Percentiles rank a stretch among this genome's conserved stretches.
These are phyloP conservation scores for Cinclus cinclus DNA, from an alignment of 2,113 vertebrate species.

Conservation along the genomic window DNA sequence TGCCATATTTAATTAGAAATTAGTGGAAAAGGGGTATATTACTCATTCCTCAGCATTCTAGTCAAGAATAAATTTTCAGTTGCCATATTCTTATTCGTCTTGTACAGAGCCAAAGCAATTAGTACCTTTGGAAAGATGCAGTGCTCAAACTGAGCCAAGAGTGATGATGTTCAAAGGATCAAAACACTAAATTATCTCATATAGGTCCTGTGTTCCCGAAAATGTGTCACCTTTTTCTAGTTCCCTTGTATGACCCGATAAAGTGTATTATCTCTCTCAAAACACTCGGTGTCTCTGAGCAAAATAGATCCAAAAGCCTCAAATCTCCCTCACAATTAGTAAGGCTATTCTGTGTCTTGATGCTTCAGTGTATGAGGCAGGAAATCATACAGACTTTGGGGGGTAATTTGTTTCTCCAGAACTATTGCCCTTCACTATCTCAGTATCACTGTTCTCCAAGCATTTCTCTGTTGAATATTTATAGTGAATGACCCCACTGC, in stretches of 20 bases:
- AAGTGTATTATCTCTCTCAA: background rate
- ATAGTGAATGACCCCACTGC: background rate
- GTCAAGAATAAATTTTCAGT: constrained; percentile 8
- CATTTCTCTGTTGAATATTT: background rate
- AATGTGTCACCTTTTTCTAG: background rate
- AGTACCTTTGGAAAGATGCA: constrained; percentile 45
- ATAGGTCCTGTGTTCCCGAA: constrained; percentile 3
- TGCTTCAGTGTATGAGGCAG: background rate
- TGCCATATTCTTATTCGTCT: constrained; percentile 12
- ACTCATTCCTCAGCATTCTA: constrained; percentile 20
- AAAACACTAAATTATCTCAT: constrained; percentile 44
- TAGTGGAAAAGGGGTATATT: background rate
- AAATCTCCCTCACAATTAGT: background rate
- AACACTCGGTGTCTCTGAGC: background rate
- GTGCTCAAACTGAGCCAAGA: constrained; percentile 29
- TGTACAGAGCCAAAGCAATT: constrained; percentile 36
- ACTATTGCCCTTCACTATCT: background rate
- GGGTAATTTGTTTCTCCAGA: background rate
- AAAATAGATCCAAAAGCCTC: background rate
- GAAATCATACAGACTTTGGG: background rate
- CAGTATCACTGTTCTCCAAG: background rate
- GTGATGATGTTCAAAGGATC: constrained; percentile 7
- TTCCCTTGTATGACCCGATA: background rate
- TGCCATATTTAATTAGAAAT: constrained; percentile 28
- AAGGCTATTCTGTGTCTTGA: background rate